Evolutionary conservation across 2,113 vertebrate species (phyloP).

Genomic region (Vicugna pacos): DNA sequence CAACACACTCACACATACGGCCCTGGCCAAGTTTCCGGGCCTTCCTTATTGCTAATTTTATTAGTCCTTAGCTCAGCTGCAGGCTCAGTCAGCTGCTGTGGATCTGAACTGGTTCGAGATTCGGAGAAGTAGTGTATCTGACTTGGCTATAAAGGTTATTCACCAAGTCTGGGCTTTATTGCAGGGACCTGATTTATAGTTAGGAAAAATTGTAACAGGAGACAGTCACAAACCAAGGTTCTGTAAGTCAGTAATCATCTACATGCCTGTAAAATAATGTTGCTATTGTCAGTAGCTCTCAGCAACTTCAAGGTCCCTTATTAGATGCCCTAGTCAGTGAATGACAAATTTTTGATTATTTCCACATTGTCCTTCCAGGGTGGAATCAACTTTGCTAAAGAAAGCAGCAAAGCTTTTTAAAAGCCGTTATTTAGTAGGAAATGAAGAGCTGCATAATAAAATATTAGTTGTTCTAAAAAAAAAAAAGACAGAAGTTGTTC

Average conservation of each 20-base stretch:
- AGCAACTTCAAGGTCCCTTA: neutral
- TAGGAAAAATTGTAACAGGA: neutral
- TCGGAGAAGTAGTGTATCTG: neutral
- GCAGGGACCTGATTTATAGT: neutral
- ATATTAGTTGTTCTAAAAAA: constrained; percentile 50
- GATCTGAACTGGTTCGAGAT: neutral
- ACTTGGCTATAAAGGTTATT: neutral
- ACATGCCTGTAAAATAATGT: neutral
- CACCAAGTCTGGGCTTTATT: neutral
- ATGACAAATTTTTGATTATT: neutral
- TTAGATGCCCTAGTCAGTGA: neutral
- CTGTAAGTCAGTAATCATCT: neutral
- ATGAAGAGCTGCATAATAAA: constrained; percentile 59
- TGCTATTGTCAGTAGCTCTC: neutral
- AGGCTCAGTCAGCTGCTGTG: neutral
- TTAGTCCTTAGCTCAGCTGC: constrained; percentile 18
- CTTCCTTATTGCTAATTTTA: constrained; percentile 6
- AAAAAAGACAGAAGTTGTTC: constrained; percentile 16
- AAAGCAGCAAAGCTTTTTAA: constrained; percentile 65
- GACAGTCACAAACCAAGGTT: neutral
- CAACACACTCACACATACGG: neutral
- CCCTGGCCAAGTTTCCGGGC: neutral
- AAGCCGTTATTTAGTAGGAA: constrained; percentile 49
- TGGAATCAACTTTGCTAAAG: constrained; percentile 28
- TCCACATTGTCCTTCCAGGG: constrained; percentile 19